Base-by-base conservation (phyloP, 2,888 invertebrate genomes). In the Hyles lineata region DNA sequence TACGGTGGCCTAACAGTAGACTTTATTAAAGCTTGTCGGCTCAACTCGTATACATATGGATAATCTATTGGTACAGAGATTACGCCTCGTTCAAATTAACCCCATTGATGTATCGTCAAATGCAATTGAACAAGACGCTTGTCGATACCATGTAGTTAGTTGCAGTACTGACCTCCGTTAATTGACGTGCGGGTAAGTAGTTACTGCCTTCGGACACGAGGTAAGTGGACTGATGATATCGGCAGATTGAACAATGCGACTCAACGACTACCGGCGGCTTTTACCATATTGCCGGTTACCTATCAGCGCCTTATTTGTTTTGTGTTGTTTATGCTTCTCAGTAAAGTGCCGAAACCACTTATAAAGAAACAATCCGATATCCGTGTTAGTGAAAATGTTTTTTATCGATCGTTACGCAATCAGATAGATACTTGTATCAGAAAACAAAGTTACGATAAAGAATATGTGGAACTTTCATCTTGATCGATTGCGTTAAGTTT, bases 221-320 rank as follows among this genome's bases (percentile, higher is more conserved):
- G 76, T 80, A 76, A 77, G 77, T 76, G 77, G 74, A 75, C 74
- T 76, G 83, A 82, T 85, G 77, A 74, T 85, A 85, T 83, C 83
- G 75, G 72, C 75, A 73, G 50, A 75, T 79, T 78, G 83, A 77
- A 84, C 84, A 83, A 84, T 82, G 82, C 79, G 79, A 21, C 25
- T 58, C 70, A 75, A 73, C 70, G 72, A 76, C 78, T 77, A 78
- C 78, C 75, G 74, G 63, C 74, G 67, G 43, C 67, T 67, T 67
- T 63, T 67, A 50, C 67, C 67, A 43, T 67, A 67, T 67, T 67
- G 50, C 23, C 67, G 15, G 17, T n/a, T 50, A 67, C 67, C 23
- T 50, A 67, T 62, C 29, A 62, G 62, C 8, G 62, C 19, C 62
- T 50, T 50, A 23, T 67, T 67, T 73, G 78, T 78, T 79, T 79